These are phyloP conservation scores for Andrena minutula DNA, from an alignment of 2,888 invertebrate species.

Conservation along the genomic window DNA sequence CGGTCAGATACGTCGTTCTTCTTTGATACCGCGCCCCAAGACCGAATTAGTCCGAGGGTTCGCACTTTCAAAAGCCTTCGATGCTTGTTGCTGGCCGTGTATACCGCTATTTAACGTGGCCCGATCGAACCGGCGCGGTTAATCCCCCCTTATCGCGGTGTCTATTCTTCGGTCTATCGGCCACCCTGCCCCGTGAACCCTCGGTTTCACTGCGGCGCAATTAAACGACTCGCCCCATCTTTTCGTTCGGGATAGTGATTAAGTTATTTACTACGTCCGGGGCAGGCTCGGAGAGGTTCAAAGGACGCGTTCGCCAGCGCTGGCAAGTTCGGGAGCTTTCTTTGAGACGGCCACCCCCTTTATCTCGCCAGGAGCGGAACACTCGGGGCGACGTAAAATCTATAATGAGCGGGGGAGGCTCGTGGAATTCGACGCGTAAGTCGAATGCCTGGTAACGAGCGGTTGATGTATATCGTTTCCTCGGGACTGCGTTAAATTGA, in stretches of 20 bases:
- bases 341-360: slow-evolving; percentile 20
- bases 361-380: slow-evolving; percentile 13
- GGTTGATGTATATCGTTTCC: slow-evolving; percentile 21
- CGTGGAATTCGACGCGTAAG: slow-evolving; percentile 43
- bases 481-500: slow-evolving; percentile 61
- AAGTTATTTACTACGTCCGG: too few relatives aligned
- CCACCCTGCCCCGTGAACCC: neutral
- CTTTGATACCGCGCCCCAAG: slow-evolving; percentile 38
- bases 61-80: slow-evolving; percentile 27
- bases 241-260: too few relatives aligned
- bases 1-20: slow-evolving; percentile 48
- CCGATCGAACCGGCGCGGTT: neutral
- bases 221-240: neutral
- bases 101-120: slow-evolving; percentile 1
- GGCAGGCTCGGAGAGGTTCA: neutral
- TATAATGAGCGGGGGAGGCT: slow-evolving; percentile 46
- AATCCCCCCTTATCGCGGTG: neutral
- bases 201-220: neutral
- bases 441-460: slow-evolving; percentile 39
- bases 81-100: neutral
- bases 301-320: slow-evolving; percentile 3
- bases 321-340: slow-evolving; percentile 5
- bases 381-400: slow-evolving; percentile 49
- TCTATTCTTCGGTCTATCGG: neutral
- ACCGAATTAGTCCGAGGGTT: slow-evolving; percentile 45